Base-by-base conservation (phyloP, 2,888 invertebrate species). In the Temnothorax rugatulus region DNA sequence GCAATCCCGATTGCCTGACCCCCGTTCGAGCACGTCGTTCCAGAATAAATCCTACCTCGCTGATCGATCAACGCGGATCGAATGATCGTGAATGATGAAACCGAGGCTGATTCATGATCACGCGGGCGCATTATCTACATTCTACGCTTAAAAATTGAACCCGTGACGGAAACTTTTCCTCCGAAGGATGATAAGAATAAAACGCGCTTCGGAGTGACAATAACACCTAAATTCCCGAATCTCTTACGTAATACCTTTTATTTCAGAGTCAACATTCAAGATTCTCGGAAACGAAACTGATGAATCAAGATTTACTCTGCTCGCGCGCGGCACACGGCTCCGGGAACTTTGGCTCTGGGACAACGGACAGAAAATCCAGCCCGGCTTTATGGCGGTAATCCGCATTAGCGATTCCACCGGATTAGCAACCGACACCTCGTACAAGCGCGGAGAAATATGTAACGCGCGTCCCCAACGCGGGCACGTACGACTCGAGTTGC, bases 361-460 rank as follows among this genome's bases (percentile, higher is more conserved):
- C 34, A 7, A 47, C 15, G 34, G 34, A 18, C 29, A 52, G 34
- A 38, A 64, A 50, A 47, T 79, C 21, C 34, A 79, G 34, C 5
- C 29, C 41, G 15, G 3, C n/a, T 68, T 29, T 29, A 29, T 29
- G 29, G 29, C 29, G 4, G 29, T 29, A 29, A 29, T 29, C 9
- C 21, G 44, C 50, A 18, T 50, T 50, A 3, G 5, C 52, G 2
- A 54, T 50, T 50, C 44, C 47, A 7, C 11, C 47, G 47, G 73
- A 73, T 73, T 81, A 73, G 79, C 59, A 71, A 59, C 59, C 3
- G 71, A 81, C 47, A 81, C 79, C 73, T 59, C 54, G 66, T 54
- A 54, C 41, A 44, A 68, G 68, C 44, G 21, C 2, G 29, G 4
- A 25, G 44, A 44, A 5, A 71, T 59, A 57, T 29, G 34, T 79